Evolutionary conservation across 2,888 invertebrate genomes (phyloP), one percentile per base, ranked within the genome.

Genomic region (Euzophera pinguis): DNA sequence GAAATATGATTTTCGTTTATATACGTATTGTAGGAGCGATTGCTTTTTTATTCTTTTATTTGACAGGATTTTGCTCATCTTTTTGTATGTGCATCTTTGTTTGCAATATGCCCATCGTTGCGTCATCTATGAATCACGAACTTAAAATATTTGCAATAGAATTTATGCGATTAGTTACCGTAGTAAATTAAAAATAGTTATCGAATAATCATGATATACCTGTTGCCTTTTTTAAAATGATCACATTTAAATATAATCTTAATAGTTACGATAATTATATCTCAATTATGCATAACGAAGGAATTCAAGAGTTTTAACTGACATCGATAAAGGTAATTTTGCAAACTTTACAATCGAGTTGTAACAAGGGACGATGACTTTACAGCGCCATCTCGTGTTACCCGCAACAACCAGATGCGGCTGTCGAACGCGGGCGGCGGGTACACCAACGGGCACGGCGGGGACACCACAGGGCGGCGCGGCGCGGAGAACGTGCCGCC

Each of bases 401-500:
- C 90, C 54, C 87, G 90, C 71, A 90, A 88, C 81, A 90, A 90
- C 62, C 90, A 87, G 78, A 82, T 84, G 84, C 83, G 92, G 47
- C 73, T 90, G 64, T 91, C 92, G 57, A 92, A 92, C 65, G 91
- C 90, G 62, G 82, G 87, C 63, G 83, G 89, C 48, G 80, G 86
- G 56, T 87, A 91, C 66, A 85, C 92, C 51, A 92, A 93, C 69
- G 92, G 92, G 1, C 92, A 92, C 73, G 90, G 91, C 51, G 91
- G 91, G 29, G 92, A 92, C 70, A 90, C 90, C 54, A 92, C 92
- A 47, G 91, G 91, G 53, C 88, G 92, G 53, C 88, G 92, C 42
- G 92, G 92, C 65, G 81, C 91, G 0, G 93, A 93, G 78, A 93
- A 93, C 72, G 92, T 93, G 66, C 93, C 93, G 51, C 92, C 92